Percentiles rank a stretch among this genome's conserved stretches.
These are phyloP conservation scores for Galleria mellonella DNA, from an alignment of 1,140 invertebrate species.

Conservation along the genomic window DNA sequence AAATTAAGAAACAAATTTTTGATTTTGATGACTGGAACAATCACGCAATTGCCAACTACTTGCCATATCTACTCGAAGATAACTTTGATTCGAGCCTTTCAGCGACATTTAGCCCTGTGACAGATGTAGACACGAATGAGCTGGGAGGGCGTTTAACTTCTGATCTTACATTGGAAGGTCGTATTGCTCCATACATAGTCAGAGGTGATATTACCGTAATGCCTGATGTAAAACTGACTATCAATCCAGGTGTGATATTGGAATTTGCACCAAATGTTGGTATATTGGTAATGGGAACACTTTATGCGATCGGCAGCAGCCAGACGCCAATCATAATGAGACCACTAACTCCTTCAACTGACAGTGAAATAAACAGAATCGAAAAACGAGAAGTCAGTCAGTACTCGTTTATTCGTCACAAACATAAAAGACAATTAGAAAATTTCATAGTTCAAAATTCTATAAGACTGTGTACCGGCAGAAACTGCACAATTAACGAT, in stretches of 20 bases:
- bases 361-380: slow-evolving; percentile 61
- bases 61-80: slow-evolving; percentile 89
- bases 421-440: slow-evolving; percentile 70
- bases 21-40: slow-evolving; percentile 99
- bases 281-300: slow-evolving; percentile 93
- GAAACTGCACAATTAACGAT: slow-evolving; percentile 78
- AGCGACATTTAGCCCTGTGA: slow-evolving; percentile 75
- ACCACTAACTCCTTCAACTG: slow-evolving; percentile 74
- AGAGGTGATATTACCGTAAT: slow-evolving; percentile 96
- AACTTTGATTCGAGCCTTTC: slow-evolving; percentile 86
- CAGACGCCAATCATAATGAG: slow-evolving; percentile 90
- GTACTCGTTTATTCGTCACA: slow-evolving; percentile 35
- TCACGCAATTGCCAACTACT: slow-evolving; percentile 93
- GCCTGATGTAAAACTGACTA: slow-evolving; percentile 90
- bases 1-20: slow-evolving; percentile 92
- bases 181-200: slow-evolving; percentile 87
- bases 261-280: slow-evolving; percentile 98
- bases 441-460: slow-evolving; percentile 73
- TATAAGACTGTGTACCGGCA: slow-evolving; percentile 84
- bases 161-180: slow-evolving; percentile 81
- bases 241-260: slow-evolving; percentile 92
- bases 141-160: slow-evolving; percentile 90
- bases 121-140: slow-evolving; percentile 77
- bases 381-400: slow-evolving; percentile 47
- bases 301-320: slow-evolving; percentile 88